Evolutionary conservation across 2,113 vertebrate species (phyloP).

Genomic region (Salminus brasiliensis): DNA sequence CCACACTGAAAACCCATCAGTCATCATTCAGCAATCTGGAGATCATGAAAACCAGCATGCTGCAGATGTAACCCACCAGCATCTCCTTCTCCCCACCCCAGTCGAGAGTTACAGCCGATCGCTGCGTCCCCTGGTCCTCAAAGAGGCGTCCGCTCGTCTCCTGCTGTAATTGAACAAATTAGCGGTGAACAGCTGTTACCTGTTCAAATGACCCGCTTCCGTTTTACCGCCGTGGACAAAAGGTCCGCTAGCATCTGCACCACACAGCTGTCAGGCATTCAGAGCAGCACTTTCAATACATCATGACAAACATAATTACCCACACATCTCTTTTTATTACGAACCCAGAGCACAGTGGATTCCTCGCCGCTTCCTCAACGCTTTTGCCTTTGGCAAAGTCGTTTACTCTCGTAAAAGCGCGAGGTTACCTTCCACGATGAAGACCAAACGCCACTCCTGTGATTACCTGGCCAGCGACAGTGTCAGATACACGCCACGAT

Average conservation of each 20-base stretch:
- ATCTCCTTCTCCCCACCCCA: neutral
- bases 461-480: neutral
- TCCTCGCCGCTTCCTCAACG: neutral
- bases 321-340: slow-evolving; percentile 78
- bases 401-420: slow-evolving; percentile 14
- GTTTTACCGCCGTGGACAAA: slow-evolving; percentile 74
- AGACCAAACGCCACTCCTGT: neutral
- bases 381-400: slow-evolving; percentile 33
- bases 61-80: neutral
- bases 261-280: slow-evolving; percentile 75
- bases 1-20: neutral
- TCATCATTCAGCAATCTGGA: neutral
- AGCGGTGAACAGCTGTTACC: slow-evolving; percentile 78
- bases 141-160: slow-evolving; percentile 68
- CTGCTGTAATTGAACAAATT: slow-evolving; percentile 80
- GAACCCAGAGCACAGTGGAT: neutral
- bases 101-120: slow-evolving; percentile 1
- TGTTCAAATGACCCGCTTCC: slow-evolving; percentile 79
- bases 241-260: slow-evolving; percentile 79
- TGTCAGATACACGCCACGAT: neutral
- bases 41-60: neutral
- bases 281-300: slow-evolving; percentile 72
- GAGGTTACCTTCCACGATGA: slow-evolving; percentile 18
- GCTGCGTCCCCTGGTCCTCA: slow-evolving; percentile 58
- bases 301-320: slow-evolving; percentile 80